Conservation (phyloP, 2,797 vertebrate species). For the Arnoldichthys spilopterus region DNA sequence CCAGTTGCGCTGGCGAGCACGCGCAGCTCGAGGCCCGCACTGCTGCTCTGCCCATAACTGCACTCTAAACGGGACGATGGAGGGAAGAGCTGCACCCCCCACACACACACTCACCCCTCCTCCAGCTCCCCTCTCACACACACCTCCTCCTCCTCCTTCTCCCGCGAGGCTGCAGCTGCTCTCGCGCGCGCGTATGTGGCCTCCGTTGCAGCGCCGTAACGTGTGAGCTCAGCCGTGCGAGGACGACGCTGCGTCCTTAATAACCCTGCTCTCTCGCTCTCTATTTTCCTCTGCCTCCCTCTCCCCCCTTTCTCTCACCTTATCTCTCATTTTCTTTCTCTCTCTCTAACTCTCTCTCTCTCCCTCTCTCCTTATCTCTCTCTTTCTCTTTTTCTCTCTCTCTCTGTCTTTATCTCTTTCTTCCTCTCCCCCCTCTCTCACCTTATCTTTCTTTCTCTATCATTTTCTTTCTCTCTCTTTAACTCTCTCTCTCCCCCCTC, state of each 20-base stretch:
- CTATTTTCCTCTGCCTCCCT: no score
- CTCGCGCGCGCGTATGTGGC: slow-evolving; percentile 48
- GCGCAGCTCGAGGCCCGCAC: not conserved
- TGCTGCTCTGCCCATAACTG: not conserved
- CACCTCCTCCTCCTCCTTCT: slow-evolving; percentile 42
- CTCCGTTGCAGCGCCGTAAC: slow-evolving; percentile 40
- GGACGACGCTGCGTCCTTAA: slow-evolving; percentile 45
- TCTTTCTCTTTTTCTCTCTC: no score
- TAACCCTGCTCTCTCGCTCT: not conserved
- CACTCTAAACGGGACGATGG: slow-evolving; percentile 5
- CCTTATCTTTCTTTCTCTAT: no score
- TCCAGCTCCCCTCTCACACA: not conserved
- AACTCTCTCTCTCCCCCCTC: no score
- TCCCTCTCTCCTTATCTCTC: no score
- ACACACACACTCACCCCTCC: not conserved
- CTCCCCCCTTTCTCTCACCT: no score
- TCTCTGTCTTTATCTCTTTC: no score
- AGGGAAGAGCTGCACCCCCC: slow-evolving; percentile 46
- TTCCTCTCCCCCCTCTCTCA: no score
- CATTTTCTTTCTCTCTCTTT: no score
- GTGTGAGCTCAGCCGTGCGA: slow-evolving; percentile 56
- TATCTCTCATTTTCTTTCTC: no score
- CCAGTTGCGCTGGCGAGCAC: no score
- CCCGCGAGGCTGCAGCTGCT: slow-evolving; percentile 64
- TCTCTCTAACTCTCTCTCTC: no score